Evolutionary conservation across 2,113 vertebrate species (phyloP), one percentile per base, ranked within the genome.

Genomic region (Pavo muticus): DNA sequence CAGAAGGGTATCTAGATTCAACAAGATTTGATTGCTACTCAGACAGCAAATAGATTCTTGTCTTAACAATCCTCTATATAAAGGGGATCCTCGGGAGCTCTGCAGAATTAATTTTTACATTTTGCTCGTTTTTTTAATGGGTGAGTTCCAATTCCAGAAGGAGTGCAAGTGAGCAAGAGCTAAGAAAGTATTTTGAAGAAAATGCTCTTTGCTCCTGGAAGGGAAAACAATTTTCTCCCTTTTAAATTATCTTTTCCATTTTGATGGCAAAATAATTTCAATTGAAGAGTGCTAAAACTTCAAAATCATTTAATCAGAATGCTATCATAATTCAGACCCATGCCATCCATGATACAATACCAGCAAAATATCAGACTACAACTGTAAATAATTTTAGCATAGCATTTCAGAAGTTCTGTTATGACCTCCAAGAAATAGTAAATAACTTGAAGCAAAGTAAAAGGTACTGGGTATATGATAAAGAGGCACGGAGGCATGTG

Each of bases 161-260:
- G 85, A 89, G 45, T 19, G 9, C 37, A 42, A 74, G 44, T 65
- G 57, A 81, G 6, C 65, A 70, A 91, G 14, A 9, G 23, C 21
- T 67, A 78, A 91, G 35, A 14, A 94, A 92, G 47, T 47, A 94
- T 67, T 67, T 90, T 75, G 52, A 88, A 77, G 11, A n/a, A 88
- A 81, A 29, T 4, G 19, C 39, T 88, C 56, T 44, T 61, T 86
- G 25, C 2, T 71, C 52, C 84, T 86, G 13, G 11, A 93, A 77
- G 50, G 14, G 39, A 77, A 78, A 92, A 64, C 0, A 52, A n/a
- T 74, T 73, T 93, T 94, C 35, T 69, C 27, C 42, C 11, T 7
- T n/a, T 90, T 78, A 80, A 88, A 74, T 85, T 87, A 60, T 67
- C 85, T 18, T 35, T 13, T 35, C 70, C 63, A 91, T 67, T 92